phyloP scores from a whole-genome alignment of 1,140 invertebrate species.

The Solen grandis region DNA sequence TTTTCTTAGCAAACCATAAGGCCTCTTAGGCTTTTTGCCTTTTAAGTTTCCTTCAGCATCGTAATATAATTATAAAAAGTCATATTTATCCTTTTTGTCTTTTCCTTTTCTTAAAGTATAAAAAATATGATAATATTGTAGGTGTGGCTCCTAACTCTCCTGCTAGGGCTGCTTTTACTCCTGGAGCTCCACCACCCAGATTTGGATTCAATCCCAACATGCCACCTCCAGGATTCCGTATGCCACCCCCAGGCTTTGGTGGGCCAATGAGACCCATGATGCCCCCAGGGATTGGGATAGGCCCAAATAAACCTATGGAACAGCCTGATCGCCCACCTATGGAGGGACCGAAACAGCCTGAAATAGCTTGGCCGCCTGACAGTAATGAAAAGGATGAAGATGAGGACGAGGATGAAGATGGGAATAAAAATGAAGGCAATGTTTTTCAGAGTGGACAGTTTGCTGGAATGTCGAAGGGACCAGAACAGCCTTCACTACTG shows the following conservation, averaged over 20 bases:
- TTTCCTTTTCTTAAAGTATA: too few species aligned
- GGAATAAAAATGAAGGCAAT: constrained; percentile 2
- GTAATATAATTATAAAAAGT: too few species aligned
- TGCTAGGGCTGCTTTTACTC: too few species aligned
- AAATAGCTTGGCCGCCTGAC: constrained; percentile 49
- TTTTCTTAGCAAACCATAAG: too few species aligned
- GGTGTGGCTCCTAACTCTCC: constrained; percentile 39
- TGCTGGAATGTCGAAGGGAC: neutral
- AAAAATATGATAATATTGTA: too few species aligned
- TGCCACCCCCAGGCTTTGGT: constrained; percentile 55
- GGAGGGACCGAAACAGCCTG: constrained; percentile 27
- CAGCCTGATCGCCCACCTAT: neutral
- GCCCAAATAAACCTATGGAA: constrained; percentile 7
- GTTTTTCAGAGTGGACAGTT: constrained; percentile 17
- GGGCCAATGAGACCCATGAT: constrained; percentile 29
- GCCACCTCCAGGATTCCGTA: constrained; percentile 54
- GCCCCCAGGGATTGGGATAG: neutral
- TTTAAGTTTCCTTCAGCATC: too few species aligned
- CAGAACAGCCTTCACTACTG: neutral
- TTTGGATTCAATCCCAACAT: constrained; percentile 52
- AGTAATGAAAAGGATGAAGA: constrained; percentile 52
- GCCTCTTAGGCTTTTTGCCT: too few species aligned
- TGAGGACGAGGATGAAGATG: constrained; percentile 44
- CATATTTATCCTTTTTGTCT: too few species aligned
- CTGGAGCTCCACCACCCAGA: too few species aligned